These are phyloP conservation scores for Acanthoscelides obtectus DNA, from an alignment of 2,888 invertebrate species.

Conservation along the genomic window DNA sequence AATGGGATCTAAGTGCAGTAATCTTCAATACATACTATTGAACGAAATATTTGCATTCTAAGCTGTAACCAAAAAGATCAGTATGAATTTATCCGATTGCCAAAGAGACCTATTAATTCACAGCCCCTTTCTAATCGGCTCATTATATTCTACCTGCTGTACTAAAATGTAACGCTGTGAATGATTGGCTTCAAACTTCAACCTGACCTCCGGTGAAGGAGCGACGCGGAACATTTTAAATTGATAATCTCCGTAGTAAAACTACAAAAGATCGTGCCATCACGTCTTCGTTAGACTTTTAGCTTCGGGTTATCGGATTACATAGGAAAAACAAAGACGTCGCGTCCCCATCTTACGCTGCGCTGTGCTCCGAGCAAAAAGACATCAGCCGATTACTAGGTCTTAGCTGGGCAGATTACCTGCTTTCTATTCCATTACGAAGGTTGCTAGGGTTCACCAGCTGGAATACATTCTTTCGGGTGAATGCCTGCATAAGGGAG, in stretches of 20 bases:
- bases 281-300: not conserved
- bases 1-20: too few species aligned
- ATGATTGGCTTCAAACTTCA: not conserved
- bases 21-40: too few species aligned
- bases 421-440: not conserved
- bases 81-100: too few species aligned
- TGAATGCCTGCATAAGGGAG: too few species aligned
- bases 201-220: not conserved
- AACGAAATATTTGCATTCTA: too few species aligned
- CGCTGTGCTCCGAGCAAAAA: not conserved
- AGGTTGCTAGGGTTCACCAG: not conserved
- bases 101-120: too few species aligned
- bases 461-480: not conserved
- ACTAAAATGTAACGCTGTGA: too few species aligned
- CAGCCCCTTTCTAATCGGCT: too few species aligned
- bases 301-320: not conserved
- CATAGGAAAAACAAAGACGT: not conserved
- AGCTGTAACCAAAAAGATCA: too few species aligned
- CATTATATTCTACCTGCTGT: too few species aligned
- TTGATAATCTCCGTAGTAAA: not conserved
- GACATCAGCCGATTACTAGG: not conserved
- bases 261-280: not conserved
- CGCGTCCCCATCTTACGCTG: not conserved
- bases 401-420: not conserved
- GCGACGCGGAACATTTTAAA: not conserved